phyloP scores from a whole-genome alignment of 2,797 vertebrate species.

The Euthynnus affinis region DNA sequence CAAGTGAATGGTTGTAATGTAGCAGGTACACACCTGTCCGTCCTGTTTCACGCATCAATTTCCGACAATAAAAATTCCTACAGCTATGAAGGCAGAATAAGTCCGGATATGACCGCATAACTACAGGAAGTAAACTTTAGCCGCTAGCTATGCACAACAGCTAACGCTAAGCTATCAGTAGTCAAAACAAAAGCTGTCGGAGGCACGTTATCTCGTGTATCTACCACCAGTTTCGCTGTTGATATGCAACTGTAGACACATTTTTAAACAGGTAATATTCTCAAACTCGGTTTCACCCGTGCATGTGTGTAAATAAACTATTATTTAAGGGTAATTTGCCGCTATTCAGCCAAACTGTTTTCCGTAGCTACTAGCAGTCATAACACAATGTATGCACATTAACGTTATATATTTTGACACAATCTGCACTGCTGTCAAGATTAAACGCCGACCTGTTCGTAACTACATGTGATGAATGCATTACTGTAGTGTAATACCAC shows the following conservation, averaged over 20 bases:
- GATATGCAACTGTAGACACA: conserved; percentile 57
- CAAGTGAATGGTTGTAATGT: too few relatives aligned
- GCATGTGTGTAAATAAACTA: not conserved
- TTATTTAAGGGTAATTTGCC: not conserved
- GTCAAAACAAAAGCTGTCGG: conserved; percentile 30
- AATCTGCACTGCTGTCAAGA: not conserved
- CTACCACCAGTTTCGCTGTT: not conserved
- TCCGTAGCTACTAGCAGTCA: conserved; percentile 18
- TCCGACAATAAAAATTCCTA: not conserved
- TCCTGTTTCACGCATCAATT: not conserved
- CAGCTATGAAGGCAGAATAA: accelerated
- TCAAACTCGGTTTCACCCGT: not conserved
- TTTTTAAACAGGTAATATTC: conserved; percentile 49
- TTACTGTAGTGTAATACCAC: not conserved
- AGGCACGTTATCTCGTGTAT: not conserved
- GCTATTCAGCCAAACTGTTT: conserved; percentile 9
- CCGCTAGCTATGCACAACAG: conserved; percentile 52
- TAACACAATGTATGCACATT: not conserved
- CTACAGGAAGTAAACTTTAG: conserved; percentile 62
- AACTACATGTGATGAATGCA: too few relatives aligned
- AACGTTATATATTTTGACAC: not conserved
- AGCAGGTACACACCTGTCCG: not conserved
- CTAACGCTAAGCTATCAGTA: not conserved
- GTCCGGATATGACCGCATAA: conserved; percentile 67
- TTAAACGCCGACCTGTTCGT: not conserved